Evolutionary conservation across 1,140 invertebrate species (phyloP).

Genomic region (Temnothorax curvispinosus): DNA sequence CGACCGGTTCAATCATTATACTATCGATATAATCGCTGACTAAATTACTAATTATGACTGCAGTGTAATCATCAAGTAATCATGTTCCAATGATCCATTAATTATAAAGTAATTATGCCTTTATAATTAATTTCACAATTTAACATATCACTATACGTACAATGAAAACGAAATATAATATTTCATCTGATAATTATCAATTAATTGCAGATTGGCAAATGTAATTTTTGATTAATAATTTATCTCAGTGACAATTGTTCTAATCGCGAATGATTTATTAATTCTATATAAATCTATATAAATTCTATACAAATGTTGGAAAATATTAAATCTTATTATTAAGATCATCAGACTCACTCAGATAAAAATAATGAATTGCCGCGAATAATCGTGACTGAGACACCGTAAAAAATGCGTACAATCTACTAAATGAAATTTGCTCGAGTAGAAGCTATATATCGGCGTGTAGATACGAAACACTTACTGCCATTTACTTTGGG

Average conservation of each 20-base stretch:
- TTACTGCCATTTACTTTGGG: slow-evolving; percentile 68
- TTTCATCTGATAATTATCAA: background rate
- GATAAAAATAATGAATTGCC: background rate
- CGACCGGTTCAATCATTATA: background rate
- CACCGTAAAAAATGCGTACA: background rate
- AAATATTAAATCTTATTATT: background rate
- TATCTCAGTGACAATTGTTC: background rate
- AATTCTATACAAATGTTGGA: background rate
- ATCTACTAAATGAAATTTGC: slow-evolving; percentile 34
- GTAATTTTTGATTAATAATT: slow-evolving; percentile 13
- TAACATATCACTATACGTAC: background rate
- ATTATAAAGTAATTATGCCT: slow-evolving; percentile 16
- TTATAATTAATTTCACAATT: slow-evolving; percentile 10
- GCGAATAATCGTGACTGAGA: background rate
- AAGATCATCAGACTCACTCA: background rate
- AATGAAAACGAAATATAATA: slow-evolving; percentile 5
- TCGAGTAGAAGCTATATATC: background rate
- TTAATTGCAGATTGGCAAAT: background rate
- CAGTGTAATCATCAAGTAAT: slow-evolving; percentile 4
- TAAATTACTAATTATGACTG: slow-evolving; percentile 23
- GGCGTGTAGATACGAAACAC: slow-evolving; percentile 50
- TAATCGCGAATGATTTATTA: background rate
- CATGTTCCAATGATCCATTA: background rate
- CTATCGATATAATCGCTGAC: background rate
- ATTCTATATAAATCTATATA: background rate